Base-by-base conservation (phyloP, 2,888 invertebrate genomes). In the Pteria penguin region DNA sequence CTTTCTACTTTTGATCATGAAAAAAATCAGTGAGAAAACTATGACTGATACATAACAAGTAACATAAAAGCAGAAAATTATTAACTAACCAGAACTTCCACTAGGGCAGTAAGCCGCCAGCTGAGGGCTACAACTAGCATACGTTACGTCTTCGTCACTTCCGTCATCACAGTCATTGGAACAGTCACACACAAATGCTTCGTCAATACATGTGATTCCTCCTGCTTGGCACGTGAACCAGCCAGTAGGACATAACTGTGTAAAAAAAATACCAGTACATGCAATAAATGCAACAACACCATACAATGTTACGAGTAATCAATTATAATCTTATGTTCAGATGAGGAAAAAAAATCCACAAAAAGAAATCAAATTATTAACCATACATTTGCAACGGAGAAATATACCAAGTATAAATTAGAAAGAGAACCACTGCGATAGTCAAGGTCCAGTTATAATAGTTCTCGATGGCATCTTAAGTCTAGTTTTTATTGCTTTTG, bases 221-320 rank as follows among this genome's bases (percentile, higher is more conserved):
- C 83, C 83, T n/a, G 71, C 27, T 26, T 74, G 65, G 31, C 83
- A 83, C 3, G 83, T 82, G 45, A 83, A 82, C 69, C 75, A 82
- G 4, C 82, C 80, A 11, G 45, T 72, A 3, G 82, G 83, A 67
- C 83, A 83, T 33, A 58, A 54, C 83, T 83, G 24, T 27, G 27
- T 26, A 60, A 60, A 24, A 24, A 14, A 26, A 26, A 5, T 26
- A 57, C 18, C 18, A n/a, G n/a, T n/a, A n/a, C n/a, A 11, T 18
- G 45, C 8, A 45, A 11, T 45, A 45, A 45, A 57, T 57, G 22
- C 14, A 57, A 22, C 8, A n/a, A 57, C 8, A 18, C 22, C 5
- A 8, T 57, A 18, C 24, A 57, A n/a, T 57, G 22, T 22, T 57
- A 18, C 5, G 5, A 57, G 22, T 57, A 57, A 8, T 57, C 8